phyloP scores from a whole-genome alignment of 1,140 invertebrate species.

The Brachionus paranguensis region DNA sequence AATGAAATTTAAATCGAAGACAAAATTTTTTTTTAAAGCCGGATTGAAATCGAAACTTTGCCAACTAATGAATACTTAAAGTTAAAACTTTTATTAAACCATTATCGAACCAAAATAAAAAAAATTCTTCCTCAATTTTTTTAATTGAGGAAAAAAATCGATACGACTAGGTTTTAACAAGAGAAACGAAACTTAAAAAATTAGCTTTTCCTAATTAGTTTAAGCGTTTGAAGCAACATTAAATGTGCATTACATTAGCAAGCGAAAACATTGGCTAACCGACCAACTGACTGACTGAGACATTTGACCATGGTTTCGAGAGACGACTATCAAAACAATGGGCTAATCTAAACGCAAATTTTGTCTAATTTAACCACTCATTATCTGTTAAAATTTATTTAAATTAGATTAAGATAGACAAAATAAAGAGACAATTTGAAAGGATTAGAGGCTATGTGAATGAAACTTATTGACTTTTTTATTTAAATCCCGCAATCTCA shows the following conservation, averaged over 20 bases:
- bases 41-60: neutral
- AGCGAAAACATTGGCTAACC: neutral
- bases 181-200: neutral
- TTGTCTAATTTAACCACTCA: slow-evolving; percentile 13
- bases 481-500: neutral
- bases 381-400: slow-evolving; percentile 19
- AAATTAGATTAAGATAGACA: slow-evolving; percentile 18
- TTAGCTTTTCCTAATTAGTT: neutral
- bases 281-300: neutral
- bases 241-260: neutral
- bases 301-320: neutral
- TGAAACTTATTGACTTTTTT: neutral
- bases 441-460: neutral
- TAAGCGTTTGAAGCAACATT: neutral
- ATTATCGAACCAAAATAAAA: neutral
- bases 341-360: slow-evolving; percentile 6
- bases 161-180: neutral
- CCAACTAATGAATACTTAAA: neutral
- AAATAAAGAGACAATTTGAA: neutral
- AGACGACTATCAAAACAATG: neutral
- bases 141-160: neutral
- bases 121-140: neutral
- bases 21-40: neutral
- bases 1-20: neutral
- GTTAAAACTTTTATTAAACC: neutral